Evolutionary conservation across 2,113 vertebrate species (phyloP), one percentile per base, ranked within the genome.

Genomic region (Sterrhoptilus dennistouni): DNA sequence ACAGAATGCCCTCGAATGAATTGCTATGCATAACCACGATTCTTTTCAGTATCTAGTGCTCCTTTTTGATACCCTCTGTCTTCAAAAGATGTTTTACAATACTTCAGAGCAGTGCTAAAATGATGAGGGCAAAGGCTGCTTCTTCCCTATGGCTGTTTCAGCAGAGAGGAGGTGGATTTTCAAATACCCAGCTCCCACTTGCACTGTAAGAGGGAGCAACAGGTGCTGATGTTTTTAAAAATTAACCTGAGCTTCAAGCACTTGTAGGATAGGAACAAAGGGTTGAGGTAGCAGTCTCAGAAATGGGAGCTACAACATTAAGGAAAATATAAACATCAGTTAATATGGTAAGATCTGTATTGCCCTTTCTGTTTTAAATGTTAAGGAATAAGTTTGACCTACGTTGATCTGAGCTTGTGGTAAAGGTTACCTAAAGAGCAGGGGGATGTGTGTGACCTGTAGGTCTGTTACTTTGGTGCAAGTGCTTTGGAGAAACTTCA

Each of bases 341-440:
- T 91, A 80, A 64, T 95, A 59, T 49, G 33, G 35, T 71, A 94
- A 88, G 85, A 25, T 90, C 47, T 66, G 42, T 66, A 68, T 57
- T 96, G 92, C 59, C 88, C 94, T 97, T 96, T 89, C 69, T 91
- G 38, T 80, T 94, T 84, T 93, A 96, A 96, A 92, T 95, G 89
- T 89, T 96, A 89, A 44, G 64, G 92, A 89, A 36, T 75, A 63
- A 92, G 86, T 91, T 69, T 93, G 94, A 83, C 83, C 28, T 60
- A 4, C 8, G 83, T 90, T 94, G 90, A 87, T 94, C 61, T 78
- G 77, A 87, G 76, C 88, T 88, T 86, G 64, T 90, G 64, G 35
- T 94, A 93, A 96, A 96, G 92, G 94, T 97, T 96, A 94, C 47
- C 35, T 88, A 81, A 95, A 97, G 85, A 87, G 76, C 81, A 85